Percentiles rank a stretch among this genome's conserved stretches.
phyloP scores from a whole-genome alignment of 2,113 vertebrate species.

The Chamaea fasciata region DNA sequence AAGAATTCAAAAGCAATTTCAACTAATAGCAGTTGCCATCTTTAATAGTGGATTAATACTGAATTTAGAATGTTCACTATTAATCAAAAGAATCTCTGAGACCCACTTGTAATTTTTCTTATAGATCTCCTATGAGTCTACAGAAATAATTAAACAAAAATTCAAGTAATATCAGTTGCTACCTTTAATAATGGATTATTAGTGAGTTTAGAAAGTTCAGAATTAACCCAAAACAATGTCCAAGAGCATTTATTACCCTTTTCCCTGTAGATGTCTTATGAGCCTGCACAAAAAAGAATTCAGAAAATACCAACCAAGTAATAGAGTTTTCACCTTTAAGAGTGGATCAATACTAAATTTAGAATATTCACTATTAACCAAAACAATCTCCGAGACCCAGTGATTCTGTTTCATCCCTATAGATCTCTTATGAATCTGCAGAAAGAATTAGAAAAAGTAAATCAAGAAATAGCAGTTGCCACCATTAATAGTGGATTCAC shows the following conservation, averaged over 20 bases:
- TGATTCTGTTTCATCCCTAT: background rate
- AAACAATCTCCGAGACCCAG: background rate
- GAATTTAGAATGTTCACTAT: background rate
- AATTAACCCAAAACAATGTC: background rate
- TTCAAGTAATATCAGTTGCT: background rate
- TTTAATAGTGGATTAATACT: background rate
- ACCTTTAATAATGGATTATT: background rate
- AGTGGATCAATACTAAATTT: background rate
- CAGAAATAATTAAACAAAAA: background rate
- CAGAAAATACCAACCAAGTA: background rate
- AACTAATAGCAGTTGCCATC: background rate
- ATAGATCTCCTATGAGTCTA: background rate
- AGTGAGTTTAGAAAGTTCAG: background rate
- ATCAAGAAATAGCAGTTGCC: background rate
- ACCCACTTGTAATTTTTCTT: no score
- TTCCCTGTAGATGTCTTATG: background rate
- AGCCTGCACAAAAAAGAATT: background rate
- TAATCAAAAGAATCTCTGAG: background rate
- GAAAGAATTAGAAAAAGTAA: background rate
- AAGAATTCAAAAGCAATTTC: background rate
- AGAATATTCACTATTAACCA: background rate
- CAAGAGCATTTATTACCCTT: background rate
- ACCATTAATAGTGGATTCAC: background rate
- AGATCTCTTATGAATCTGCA: background rate
- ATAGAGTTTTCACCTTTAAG: background rate